These are phyloP conservation scores for Leiothrix lutea DNA, from an alignment of 2,113 vertebrate genomes.

Conservation along the genomic window DNA sequence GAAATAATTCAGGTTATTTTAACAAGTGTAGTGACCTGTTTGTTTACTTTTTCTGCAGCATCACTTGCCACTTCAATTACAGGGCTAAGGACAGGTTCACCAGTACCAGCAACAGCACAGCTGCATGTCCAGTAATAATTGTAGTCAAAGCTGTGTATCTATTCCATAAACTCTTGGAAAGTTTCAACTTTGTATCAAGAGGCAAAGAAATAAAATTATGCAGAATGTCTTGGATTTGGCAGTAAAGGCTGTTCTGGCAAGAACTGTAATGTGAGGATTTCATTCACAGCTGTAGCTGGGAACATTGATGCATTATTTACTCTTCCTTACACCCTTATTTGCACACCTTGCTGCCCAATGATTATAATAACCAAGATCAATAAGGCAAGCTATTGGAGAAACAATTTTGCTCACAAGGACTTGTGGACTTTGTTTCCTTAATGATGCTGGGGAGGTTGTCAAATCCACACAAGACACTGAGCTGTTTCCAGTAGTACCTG, in stretches of 20 bases:
- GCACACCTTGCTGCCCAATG: not conserved
- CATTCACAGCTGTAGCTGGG: not conserved
- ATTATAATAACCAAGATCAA: not conserved
- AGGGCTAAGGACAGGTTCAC: not conserved
- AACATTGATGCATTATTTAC: not conserved
- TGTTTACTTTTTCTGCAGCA: too few relatives aligned
- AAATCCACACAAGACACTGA: not conserved
- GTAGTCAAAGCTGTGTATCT: not conserved
- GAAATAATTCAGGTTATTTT: too few relatives aligned
- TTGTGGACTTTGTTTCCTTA: not conserved
- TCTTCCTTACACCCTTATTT: not conserved
- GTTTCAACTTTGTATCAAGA: not conserved
- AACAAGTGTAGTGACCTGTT: too few relatives aligned
- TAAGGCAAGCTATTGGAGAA: not conserved
- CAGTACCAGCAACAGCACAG: not conserved
- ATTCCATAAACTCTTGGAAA: not conserved
- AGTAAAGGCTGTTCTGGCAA: not conserved
- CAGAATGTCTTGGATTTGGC: not conserved
- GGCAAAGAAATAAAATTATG: not conserved
- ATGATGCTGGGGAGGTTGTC: not conserved
- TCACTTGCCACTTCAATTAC: too few relatives aligned
- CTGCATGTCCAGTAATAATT: not conserved
- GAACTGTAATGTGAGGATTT: not conserved
- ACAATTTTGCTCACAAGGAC: not conserved
- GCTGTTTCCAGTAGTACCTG: not conserved